A percentile compares a stretch with the other conserved stretches of the same genome.
These are phyloP conservation scores for Holacanthella duospinosa DNA, from an alignment of 2,888 invertebrate species.

Conservation along the genomic window DNA sequence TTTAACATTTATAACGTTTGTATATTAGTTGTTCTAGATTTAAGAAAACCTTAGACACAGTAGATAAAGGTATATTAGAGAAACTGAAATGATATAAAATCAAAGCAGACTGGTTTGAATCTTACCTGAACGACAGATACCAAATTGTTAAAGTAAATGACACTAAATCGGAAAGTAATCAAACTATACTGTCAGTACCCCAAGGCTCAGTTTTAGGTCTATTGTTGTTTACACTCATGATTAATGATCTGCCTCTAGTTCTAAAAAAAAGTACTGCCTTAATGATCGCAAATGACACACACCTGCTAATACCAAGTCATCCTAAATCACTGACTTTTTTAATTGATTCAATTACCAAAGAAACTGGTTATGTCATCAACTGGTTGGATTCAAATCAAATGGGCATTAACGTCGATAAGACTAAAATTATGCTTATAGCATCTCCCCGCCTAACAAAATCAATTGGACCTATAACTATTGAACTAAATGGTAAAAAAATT, in stretches of 20 bases:
- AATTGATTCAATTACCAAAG: neutral
- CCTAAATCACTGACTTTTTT: neutral
- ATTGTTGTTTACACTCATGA: neutral
- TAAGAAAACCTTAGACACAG: neutral
- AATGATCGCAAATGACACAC: constrained; percentile 1
- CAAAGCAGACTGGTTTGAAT: neutral
- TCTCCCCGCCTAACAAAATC: no score
- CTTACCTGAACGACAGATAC: no score
- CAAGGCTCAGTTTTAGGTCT: neutral
- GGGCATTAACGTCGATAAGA: neutral
- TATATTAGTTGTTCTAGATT: neutral
- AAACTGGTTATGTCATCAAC: no score
- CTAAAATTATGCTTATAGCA: no score
- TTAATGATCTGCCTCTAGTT: neutral
- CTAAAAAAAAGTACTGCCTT: neutral
- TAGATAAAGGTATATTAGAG: neutral
- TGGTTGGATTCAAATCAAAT: neutral
- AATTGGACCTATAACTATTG: no score
- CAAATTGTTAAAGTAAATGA: no score
- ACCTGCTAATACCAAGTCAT: neutral
- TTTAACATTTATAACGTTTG: no score
- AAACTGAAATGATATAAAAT: neutral
- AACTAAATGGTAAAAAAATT: no score
- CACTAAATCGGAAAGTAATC: no score
- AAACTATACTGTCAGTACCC: neutral